Conservation (phyloP, 2,797 vertebrate genomes). For the Cirrhinus mrigala region DNA sequence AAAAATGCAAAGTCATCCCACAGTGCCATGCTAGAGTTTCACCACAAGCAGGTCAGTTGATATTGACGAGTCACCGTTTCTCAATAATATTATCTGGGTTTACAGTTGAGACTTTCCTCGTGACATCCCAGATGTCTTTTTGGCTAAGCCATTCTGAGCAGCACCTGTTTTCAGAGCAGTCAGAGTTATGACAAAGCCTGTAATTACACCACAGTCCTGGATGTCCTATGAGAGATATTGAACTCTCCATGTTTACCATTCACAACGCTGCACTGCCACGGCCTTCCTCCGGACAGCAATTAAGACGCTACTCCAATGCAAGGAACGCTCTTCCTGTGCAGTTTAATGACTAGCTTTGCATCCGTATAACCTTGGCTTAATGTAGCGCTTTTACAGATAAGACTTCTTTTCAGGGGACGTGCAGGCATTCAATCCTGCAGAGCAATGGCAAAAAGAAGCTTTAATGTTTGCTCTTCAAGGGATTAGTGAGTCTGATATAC, state of each 20-base stretch:
- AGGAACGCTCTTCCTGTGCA: background rate
- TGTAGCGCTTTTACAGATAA: constrained; percentile 20
- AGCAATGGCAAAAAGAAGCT: constrained; percentile 41
- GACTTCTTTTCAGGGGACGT: constrained; percentile 24
- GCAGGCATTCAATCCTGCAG: constrained; percentile 18
- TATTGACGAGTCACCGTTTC: background rate
- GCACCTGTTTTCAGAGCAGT: constrained; percentile 11
- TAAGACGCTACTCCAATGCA: constrained; percentile 20
- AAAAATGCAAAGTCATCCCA: background rate
- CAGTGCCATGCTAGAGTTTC: background rate
- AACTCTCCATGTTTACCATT: constrained; percentile 30
- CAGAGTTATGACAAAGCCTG: constrained; percentile 26
- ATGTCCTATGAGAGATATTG: constrained; percentile 31
- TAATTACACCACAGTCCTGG: constrained; percentile 36
- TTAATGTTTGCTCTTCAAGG: constrained; percentile 61
- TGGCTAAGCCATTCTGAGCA: background rate
- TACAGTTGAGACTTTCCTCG: background rate
- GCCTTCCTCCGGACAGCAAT: constrained; percentile 42
- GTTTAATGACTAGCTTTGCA: constrained; percentile 6
- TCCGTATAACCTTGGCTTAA: constrained; percentile 34
- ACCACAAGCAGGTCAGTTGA: background rate
- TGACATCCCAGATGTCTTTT: constrained; percentile 18
- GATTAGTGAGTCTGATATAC: constrained; percentile 54
- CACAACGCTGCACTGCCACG: background rate
- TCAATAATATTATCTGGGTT: constrained; percentile 26